Evolutionary conservation across 2,797 vertebrate genomes (phyloP), one percentile per base, ranked within the genome.

Genomic region (Micropoecilia bifurca): DNA sequence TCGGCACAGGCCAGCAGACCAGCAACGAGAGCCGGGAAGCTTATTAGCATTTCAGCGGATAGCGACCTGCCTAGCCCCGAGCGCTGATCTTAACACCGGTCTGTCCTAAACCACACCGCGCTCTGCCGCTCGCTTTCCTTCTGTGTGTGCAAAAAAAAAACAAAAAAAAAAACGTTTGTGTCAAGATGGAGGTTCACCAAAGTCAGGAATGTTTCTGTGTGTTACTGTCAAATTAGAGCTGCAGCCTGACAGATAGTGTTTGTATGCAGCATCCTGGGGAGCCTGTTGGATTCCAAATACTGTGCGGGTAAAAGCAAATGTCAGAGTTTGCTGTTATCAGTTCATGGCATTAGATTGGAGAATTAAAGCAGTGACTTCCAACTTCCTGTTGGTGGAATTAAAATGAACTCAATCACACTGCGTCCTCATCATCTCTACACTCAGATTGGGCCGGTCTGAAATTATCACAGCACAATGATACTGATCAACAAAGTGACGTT

Each of bases 11-110:
- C 93, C 89, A 80, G 83, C 80, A 88, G 88, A 89, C 90, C 93
- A 90, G 87, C 89, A 90, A 91, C 76, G 79, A 93, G 90, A 94
- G 91, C 91, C 90, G 91, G 93, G 89, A 91, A 94, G 92, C 91
- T 92, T 93, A 93, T 95, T 95, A 95, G 93, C 94, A 92, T 94
- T 95, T 94, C 91, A 93, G 91, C 88, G 88, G 91, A 94, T 93
- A 94, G 91, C 93, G 94, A 95, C 92, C 92, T 94, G 93, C 88
- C 87, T 95, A 87, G 94, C 94, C 94, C 78, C 79, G 74, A 95
- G 94, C 94, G 75, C 90, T 89, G 89, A 93, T 94, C 92, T 93
- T 92, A 93, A 93, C 91, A 80, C 83, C 53, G 77, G 88, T 89
- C 88, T 91, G 91, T 92, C 93, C 92, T 92, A 93, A 93, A 91